Conservation (phyloP, 1,140 invertebrate species). For the Lepidurus couesii region DNA sequence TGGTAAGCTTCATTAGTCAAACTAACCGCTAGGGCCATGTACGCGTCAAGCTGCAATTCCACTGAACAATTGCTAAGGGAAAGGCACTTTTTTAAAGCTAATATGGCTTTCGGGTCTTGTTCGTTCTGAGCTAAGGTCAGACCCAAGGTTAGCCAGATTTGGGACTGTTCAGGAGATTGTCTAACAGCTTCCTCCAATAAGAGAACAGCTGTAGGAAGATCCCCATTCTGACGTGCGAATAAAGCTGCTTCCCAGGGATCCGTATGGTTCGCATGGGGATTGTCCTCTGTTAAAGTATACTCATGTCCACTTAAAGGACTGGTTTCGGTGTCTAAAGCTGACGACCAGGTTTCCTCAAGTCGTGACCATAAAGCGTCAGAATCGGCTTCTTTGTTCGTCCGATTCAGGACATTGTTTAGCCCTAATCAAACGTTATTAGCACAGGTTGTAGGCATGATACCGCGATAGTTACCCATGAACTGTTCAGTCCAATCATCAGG, state of each 20-base stretch:
- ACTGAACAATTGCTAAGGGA: conserved; percentile 54
- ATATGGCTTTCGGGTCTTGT: conserved; percentile 80
- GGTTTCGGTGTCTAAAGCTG: conserved; percentile 22
- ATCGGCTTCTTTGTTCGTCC: background rate
- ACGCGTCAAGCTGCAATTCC: conserved; percentile 70
- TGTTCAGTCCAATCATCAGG: background rate
- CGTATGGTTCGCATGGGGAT: conserved; percentile 73
- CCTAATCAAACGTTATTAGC: background rate
- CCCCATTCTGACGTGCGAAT: conserved; percentile 70
- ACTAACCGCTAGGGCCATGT: conserved; percentile 85
- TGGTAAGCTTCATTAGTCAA: conserved; percentile 84
- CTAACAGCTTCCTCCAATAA: conserved; percentile 94
- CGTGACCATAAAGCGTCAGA: conserved; percentile 34
- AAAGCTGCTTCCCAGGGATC: conserved; percentile 83
- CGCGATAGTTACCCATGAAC: background rate
- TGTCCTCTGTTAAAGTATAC: conserved; percentile 78
- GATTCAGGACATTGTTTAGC: background rate
- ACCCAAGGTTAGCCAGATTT: conserved; percentile 62
- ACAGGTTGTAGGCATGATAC: background rate
- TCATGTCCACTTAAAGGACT: conserved; percentile 47
- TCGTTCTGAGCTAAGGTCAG: conserved; percentile 91
- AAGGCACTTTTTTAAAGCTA: conserved; percentile 78
- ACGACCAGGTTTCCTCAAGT: conserved; percentile 30
- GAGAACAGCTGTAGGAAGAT: conserved; percentile 89
- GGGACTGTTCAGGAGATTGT: conserved; percentile 68